Base-by-base conservation (phyloP, 2,113 vertebrate genomes). In the Trichechus manatus region DNA sequence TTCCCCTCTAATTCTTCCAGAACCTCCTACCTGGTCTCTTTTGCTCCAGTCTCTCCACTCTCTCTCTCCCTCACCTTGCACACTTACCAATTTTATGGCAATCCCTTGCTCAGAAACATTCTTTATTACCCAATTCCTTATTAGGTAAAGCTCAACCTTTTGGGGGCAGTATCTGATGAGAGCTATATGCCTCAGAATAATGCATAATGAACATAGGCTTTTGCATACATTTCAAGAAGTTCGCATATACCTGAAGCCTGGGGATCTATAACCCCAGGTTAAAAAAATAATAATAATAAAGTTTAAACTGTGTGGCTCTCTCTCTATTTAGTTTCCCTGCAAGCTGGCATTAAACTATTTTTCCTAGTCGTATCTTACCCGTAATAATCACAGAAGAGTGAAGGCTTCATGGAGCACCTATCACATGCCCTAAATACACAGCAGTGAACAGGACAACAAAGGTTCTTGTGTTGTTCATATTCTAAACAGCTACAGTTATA, bases 241-340 rank as follows among this genome's bases (percentile, higher is more conserved):
- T 80, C 31, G 39, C 44, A 74, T 23, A 61, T 31, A 79, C 4
- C 31, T n/a, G 33, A 75, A 84, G 61, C 39, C 39, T 83, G 29
- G 20, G 44, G 42, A 74, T 91, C 59, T 93, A 75, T 66, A n/a
- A 64, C 9, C 14, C 78, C 56, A 74, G 22, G 8, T 66, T 11
- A 92, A 63, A 96, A n/a, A n/a, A n/a, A n/a, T n/a, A n/a, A n/a
- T n/a, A n/a, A 39, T 11, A 44, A 29, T 61, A 36, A 91, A 92
- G 20, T 96, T 72, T 79, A 77, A 93, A 72, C 5, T n/a, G 8
- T 23, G 44, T 31, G 64, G 33, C 6, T 68, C 42, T 96, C 29
- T 42, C 42, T 95, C n/a, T 47, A 56, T 33, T 77, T 5, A 2
- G 36, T 82, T 94, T 78, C 39, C 81, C 15, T 78, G n/a, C 0